A percentile compares a stretch with the other conserved stretches of the same genome.
Evolutionary conservation across 2,888 invertebrate species (phyloP).

Genomic region (Gonocerus acuteangulatus): DNA sequence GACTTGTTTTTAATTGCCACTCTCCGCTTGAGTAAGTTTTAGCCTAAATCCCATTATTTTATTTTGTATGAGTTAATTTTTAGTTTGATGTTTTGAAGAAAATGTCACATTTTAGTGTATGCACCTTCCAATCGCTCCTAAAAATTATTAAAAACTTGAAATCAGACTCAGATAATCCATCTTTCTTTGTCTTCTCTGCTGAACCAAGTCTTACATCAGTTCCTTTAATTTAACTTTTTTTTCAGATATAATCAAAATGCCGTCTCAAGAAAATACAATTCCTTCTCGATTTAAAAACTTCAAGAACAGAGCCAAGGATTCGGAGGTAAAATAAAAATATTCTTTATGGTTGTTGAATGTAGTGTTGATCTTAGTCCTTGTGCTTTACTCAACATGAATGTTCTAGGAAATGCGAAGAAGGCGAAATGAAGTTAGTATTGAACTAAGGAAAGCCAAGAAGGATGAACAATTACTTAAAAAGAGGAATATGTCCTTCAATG

Average conservation of each 20-base stretch:
- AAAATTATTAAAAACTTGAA: no score
- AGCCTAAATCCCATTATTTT: no score
- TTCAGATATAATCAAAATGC: conserved; percentile 47
- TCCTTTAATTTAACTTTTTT: no score
- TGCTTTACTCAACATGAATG: background rate
- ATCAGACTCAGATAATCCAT: no score
- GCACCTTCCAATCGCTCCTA: no score
- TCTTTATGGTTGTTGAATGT: background rate
- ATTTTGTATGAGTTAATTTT: no score
- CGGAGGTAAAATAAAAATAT: conserved; percentile 53
- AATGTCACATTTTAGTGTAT: no score
- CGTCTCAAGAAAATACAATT: conserved; percentile 49
- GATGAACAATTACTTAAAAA: conserved; percentile 90
- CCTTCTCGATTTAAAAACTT: conserved; percentile 59
- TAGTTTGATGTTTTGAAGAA: no score
- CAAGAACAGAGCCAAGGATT: conserved; percentile 69
- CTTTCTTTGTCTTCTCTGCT: no score
- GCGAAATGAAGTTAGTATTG: conserved; percentile 79
- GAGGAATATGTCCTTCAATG: conserved; percentile 64
- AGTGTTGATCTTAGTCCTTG: background rate
- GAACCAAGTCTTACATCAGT: no score
- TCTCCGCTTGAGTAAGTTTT: no score
- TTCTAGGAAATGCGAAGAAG: conserved; percentile 71
- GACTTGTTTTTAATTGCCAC: no score
- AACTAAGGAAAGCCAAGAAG: conserved; percentile 84